A percentile compares a stretch with the other conserved stretches of the same genome.
These are phyloP conservation scores for Sorex maritimensis DNA, from an alignment of 2,797 vertebrate genomes.

Conservation along the genomic window DNA sequence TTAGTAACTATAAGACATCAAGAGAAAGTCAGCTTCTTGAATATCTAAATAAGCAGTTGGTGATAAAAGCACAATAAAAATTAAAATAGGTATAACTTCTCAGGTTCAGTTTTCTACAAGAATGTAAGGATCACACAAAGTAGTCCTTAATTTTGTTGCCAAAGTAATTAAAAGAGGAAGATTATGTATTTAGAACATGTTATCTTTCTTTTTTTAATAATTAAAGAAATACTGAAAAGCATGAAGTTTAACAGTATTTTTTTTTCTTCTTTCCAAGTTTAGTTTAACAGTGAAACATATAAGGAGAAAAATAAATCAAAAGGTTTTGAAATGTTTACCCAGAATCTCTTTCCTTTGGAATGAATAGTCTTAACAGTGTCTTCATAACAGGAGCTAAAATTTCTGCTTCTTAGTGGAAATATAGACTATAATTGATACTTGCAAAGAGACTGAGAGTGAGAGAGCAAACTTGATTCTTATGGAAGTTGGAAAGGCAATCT, in stretches of 20 bases:
- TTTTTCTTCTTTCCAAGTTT: background rate
- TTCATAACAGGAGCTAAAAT: background rate
- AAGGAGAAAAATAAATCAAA: background rate
- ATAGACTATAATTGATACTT: background rate
- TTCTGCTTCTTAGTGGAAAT: slow-evolving; percentile 7
- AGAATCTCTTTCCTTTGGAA: background rate
- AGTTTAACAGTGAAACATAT: background rate
- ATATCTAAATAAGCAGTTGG: background rate
- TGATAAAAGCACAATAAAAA: too few relatives aligned
- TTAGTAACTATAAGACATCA: background rate
- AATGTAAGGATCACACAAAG: too few relatives aligned
- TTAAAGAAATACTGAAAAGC: too few relatives aligned
- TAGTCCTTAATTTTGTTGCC: too few relatives aligned
- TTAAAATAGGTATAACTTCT: too few relatives aligned
- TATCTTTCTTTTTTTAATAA: background rate
- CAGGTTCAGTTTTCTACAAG: too few relatives aligned
- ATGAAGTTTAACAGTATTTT: background rate
- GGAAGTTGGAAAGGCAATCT: slow-evolving; percentile 5
- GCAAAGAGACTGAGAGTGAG: background rate
- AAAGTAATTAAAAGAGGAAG: too few relatives aligned
- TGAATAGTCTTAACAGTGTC: background rate
- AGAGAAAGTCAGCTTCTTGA: background rate
- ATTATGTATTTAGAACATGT: too few relatives aligned
- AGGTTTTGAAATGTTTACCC: background rate
- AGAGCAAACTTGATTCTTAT: slow-evolving; percentile 24